phyloP scores from a whole-genome alignment of 2,797 vertebrate genomes.

The Orestias chungarensis region DNA sequence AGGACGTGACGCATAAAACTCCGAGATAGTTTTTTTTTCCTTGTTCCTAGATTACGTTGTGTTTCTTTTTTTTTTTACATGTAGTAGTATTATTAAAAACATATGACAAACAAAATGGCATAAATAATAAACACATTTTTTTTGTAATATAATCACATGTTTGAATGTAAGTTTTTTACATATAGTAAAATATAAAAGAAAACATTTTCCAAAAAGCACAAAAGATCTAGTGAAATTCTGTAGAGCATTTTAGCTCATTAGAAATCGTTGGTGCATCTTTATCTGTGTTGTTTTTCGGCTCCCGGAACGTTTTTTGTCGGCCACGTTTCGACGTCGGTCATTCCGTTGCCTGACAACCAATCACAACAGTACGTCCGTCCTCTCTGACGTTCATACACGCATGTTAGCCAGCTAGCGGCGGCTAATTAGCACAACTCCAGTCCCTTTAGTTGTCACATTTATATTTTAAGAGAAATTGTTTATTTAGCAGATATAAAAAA shows the following conservation, averaged over 20 bases:
- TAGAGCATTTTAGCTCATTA: not conserved
- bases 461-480: not conserved
- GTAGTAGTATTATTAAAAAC: too few species aligned
- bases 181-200: not conserved
- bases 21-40: conserved; percentile 39
- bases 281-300: too few species aligned
- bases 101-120: too few species aligned
- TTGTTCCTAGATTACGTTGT: not conserved
- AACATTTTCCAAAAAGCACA: not conserved
- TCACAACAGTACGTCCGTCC: not conserved
- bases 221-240: too few species aligned
- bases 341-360: conserved; percentile 21
- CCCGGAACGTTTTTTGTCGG: conserved; percentile 41
- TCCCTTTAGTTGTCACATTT: not conserved
- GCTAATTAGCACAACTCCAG: not conserved
- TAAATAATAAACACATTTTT: too few species aligned
- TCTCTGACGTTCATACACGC: conserved; percentile 52
- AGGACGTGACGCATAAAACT: conserved; percentile 77
- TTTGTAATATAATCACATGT: too few species aligned
- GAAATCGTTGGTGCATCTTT: too few species aligned
- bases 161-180: too few species aligned
- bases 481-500: not conserved
- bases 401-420: conserved; percentile 41
- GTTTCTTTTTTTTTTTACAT: too few species aligned
- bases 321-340: conserved; percentile 22